Conservation (phyloP, 2,113 vertebrate genomes). For the Garra rufa region DNA sequence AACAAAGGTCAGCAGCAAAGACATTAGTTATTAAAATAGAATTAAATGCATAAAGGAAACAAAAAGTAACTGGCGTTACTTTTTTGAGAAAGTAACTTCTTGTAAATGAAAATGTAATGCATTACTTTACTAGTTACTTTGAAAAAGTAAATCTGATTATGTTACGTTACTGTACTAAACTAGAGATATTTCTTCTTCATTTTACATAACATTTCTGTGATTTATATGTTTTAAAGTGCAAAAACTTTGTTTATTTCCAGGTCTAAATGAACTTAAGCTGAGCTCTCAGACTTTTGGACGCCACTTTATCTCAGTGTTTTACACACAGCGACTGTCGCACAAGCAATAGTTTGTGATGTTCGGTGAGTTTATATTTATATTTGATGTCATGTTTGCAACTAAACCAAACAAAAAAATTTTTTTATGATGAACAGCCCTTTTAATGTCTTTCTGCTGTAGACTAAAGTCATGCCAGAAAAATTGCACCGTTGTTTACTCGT, state of each 20-base stretch:
- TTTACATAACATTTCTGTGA: background rate
- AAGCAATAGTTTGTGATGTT: background rate
- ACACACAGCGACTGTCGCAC: background rate
- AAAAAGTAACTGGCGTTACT: too few relatives aligned
- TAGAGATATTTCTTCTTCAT: background rate
- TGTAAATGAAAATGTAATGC: too few relatives aligned
- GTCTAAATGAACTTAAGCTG: background rate
- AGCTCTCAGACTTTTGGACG: background rate
- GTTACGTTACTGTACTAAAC: background rate
- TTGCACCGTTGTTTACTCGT: slow-evolving; percentile 69
- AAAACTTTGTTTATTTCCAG: background rate
- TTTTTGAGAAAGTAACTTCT: too few relatives aligned
- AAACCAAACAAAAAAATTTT: background rate
- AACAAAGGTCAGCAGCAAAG: too few relatives aligned
- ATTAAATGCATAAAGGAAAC: too few relatives aligned
- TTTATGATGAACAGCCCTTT: background rate
- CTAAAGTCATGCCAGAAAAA: slow-evolving; percentile 57
- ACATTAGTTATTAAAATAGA: too few relatives aligned
- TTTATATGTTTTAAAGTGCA: background rate
- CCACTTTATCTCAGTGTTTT: background rate
- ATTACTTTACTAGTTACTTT: too few relatives aligned
- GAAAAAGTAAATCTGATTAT: too few relatives aligned
- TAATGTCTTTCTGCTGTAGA: background rate
- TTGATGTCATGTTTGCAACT: background rate
- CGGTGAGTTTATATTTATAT: background rate